Evolutionary conservation across 2,797 vertebrate species (phyloP).

Genomic region (Jordanella pulchra): DNA sequence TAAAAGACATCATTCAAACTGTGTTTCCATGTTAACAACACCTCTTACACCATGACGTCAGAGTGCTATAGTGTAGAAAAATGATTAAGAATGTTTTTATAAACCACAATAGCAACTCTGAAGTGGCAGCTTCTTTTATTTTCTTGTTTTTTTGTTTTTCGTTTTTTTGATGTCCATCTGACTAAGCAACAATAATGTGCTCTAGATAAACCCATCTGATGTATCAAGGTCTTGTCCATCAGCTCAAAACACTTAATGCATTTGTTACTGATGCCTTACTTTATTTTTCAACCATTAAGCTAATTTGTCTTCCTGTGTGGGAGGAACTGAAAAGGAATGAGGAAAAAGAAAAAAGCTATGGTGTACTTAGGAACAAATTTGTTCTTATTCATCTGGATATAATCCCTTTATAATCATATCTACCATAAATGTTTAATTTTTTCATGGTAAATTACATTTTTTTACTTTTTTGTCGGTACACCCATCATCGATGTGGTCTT

Average conservation of each 20-base stretch:
- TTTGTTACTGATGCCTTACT: background rate
- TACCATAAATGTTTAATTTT: conserved; percentile 41
- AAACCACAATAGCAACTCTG: background rate
- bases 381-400: too few relatives aligned
- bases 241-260: too few relatives aligned
- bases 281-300: background rate
- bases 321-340: too few relatives aligned
- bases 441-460: background rate
- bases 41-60: background rate
- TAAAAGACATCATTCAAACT: background rate
- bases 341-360: background rate
- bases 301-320: background rate
- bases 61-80: background rate
- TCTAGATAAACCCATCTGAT: too few relatives aligned
- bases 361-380: background rate
- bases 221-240: too few relatives aligned
- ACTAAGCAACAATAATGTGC: background rate
- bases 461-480: background rate
- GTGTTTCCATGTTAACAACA: background rate
- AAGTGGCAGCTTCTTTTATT: background rate
- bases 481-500: conserved; percentile 36
- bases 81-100: too few relatives aligned
- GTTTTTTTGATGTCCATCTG: background rate
- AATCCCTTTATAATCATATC: background rate
- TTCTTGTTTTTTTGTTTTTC: too few relatives aligned